A percentile compares a stretch with the other conserved stretches of the same genome.
phyloP scores from a whole-genome alignment of 92 coral and sea anemone species.

The Porites lobata region DNA sequence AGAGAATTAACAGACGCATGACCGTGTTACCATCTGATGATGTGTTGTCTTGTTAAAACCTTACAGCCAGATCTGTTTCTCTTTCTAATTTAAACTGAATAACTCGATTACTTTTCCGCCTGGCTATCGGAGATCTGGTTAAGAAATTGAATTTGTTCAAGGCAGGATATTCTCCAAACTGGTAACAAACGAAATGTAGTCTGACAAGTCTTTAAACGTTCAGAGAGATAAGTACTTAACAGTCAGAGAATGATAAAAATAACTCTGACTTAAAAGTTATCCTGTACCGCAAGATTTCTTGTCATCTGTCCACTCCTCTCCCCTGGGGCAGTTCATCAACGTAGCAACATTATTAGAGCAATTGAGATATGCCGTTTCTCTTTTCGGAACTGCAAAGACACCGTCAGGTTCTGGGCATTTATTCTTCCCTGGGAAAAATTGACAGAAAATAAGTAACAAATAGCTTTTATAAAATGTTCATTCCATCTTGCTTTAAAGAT shows the following conservation, averaged over 20 bases:
- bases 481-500: not conserved
- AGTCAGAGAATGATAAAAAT: not conserved
- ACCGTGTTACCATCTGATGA: no score
- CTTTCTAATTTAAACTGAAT: no score
- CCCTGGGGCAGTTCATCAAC: slow-evolving; percentile 62
- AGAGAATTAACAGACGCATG: no score
- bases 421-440: slow-evolving; percentile 1
- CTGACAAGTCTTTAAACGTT: no score
- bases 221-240: not conserved
- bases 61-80: no score
- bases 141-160: no score
- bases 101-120: no score
- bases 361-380: slow-evolving; percentile 68
- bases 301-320: slow-evolving; percentile 65
- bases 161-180: no score
- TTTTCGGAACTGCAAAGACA: slow-evolving; percentile 69
- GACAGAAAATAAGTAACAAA: not conserved
- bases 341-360: slow-evolving; percentile 65
- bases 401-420: slow-evolving; percentile 68
- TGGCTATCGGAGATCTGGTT: no score
- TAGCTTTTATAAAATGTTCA: not conserved
- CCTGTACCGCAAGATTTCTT: slow-evolving; percentile 64
- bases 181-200: no score
- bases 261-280: not conserved
- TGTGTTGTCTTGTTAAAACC: no score